phyloP scores from a whole-genome alignment of 2,113 vertebrate genomes.

The Poicephalus gulielmi region DNA sequence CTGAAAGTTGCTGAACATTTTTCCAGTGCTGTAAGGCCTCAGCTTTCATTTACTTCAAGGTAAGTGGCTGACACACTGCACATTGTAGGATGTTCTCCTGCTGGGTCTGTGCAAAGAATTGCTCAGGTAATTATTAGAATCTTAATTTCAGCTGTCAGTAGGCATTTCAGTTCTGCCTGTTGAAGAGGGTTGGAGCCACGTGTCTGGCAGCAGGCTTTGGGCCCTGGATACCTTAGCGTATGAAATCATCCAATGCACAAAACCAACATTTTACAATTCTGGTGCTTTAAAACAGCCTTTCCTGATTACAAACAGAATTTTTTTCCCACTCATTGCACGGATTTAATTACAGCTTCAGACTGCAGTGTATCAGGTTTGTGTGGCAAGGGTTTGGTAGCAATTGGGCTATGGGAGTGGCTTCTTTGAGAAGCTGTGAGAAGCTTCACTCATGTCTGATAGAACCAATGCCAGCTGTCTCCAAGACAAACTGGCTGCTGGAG shows the following conservation, averaged over 20 bases:
- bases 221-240: not conserved
- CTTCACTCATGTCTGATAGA: not conserved
- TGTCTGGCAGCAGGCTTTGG: not conserved
- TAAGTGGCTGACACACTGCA: not conserved
- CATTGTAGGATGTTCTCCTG: slow-evolving; percentile 21
- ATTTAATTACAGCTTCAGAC: not conserved
- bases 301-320: not conserved
- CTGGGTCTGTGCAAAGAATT: slow-evolving; percentile 33
- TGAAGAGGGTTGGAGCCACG: not conserved
- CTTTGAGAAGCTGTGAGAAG: not conserved
- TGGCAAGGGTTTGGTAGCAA: not conserved
- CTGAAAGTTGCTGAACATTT: not conserved
- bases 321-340: not conserved
- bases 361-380: not conserved
- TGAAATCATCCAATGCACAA: not conserved
- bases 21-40: not conserved
- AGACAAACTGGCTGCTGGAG: not conserved
- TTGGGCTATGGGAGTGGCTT: not conserved
- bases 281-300: not conserved
- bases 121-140: slow-evolving; percentile 26
- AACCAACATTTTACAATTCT: not conserved
- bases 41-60: slow-evolving; percentile 15
- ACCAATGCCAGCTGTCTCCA: not conserved
- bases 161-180: slow-evolving; percentile 17
- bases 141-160: slow-evolving; percentile 45